phyloP scores from a whole-genome alignment of 2,113 vertebrate species.

The Cranoglanis bouderius region DNA sequence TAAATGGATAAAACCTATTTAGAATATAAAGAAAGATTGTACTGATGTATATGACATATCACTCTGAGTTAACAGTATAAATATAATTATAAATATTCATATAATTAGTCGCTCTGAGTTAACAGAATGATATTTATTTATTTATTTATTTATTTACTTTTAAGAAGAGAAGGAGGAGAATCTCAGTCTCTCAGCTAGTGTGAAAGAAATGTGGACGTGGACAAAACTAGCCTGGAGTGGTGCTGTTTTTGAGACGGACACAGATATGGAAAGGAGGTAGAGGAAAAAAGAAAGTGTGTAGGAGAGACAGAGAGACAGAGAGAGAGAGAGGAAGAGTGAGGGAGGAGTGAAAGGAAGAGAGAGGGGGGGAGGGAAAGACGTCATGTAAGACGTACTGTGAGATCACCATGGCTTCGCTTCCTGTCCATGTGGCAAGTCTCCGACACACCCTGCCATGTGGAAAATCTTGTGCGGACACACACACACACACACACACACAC shows the following conservation, averaged over 20 bases:
- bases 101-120: too few species aligned
- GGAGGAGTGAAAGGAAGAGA: background rate
- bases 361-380: conserved; percentile 1
- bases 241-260: background rate
- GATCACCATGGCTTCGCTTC: conserved; percentile 69
- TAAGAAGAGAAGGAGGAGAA: background rate
- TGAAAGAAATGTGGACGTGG: background rate
- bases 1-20: background rate
- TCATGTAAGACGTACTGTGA: conserved; percentile 55
- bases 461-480: conserved; percentile 18
- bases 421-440: conserved; percentile 69
- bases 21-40: background rate
- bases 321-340: background rate
- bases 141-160: too few species aligned
- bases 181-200: background rate
- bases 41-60: too few species aligned
- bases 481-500: conserved; percentile 16
- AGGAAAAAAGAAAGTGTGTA: background rate
- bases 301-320: background rate
- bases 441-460: conserved; percentile 42
- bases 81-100: too few species aligned
- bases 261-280: background rate
- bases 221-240: background rate
- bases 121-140: too few species aligned
- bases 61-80: too few species aligned